Percentiles rank a stretch among this genome's conserved stretches.
phyloP scores from a whole-genome alignment of 92 coral and sea anemone genomes.

The Porites cylindrica region DNA sequence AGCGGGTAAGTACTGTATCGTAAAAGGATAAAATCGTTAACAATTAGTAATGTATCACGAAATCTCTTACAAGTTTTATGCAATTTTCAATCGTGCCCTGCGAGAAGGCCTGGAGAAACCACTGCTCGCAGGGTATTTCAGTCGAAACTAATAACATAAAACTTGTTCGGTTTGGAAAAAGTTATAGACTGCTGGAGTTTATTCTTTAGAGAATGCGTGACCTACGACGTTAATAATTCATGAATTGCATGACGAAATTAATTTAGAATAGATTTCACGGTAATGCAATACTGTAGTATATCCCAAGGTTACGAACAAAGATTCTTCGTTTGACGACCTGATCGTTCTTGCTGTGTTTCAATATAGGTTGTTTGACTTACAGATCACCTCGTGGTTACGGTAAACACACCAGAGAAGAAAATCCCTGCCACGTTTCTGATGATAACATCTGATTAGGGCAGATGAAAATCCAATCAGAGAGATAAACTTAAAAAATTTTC shows the following conservation, averaged over 20 bases:
- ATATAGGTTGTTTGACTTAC: conserved; percentile 1
- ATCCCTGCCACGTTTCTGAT: not conserved
- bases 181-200: too few species aligned
- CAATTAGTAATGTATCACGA: too few species aligned
- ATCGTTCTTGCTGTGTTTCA: conserved; percentile 20
- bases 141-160: too few species aligned
- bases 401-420: not conserved
- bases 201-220: conserved; percentile 31
- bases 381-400: not conserved
- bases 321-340: not conserved
- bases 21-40: too few species aligned
- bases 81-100: too few species aligned
- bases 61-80: too few species aligned
- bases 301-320: not conserved
- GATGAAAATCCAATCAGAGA: not conserved
- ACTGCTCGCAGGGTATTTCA: too few species aligned
- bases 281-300: conserved; percentile 13
- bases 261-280: conserved; percentile 14
- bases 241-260: conserved; percentile 17
- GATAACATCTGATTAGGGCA: not conserved
- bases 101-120: too few species aligned
- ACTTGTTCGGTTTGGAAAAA: too few species aligned
- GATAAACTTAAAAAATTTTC: not conserved
- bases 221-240: conserved; percentile 40
- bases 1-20: too few species aligned